Percentiles rank a stretch among this genome's conserved stretches.
These are phyloP conservation scores for Bacillus rossius DNA, from an alignment of 1,140 invertebrate genomes.

Conservation along the genomic window DNA sequence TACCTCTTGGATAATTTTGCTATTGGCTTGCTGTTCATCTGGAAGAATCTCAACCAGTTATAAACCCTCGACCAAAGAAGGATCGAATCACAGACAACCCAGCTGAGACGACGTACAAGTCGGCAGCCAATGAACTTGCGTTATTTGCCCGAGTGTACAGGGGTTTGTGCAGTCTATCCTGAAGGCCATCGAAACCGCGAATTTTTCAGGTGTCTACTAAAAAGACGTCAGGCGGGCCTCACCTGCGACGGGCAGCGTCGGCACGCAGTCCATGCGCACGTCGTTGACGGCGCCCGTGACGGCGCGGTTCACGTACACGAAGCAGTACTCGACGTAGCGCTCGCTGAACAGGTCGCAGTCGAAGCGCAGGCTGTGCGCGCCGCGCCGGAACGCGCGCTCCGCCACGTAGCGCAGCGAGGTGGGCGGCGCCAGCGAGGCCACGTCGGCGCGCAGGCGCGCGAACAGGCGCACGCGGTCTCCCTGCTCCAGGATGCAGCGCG, in stretches of 20 bases:
- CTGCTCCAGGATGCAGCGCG: slow-evolving; percentile 63
- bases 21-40: too few species aligned
- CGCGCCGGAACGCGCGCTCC: slow-evolving; percentile 54
- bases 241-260: slow-evolving; percentile 72
- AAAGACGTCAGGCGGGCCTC: too few species aligned
- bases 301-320: slow-evolving; percentile 76
- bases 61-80: too few species aligned
- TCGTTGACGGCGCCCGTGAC: slow-evolving; percentile 74
- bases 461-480: slow-evolving; percentile 70
- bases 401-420: slow-evolving; percentile 58
- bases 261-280: slow-evolving; percentile 72
- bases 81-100: too few species aligned
- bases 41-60: too few species aligned
- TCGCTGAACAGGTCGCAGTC: slow-evolving; percentile 77
- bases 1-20: too few species aligned
- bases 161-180: too few species aligned
- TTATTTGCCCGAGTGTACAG: too few species aligned
- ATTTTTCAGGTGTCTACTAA: too few species aligned
- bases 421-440: slow-evolving; percentile 50
- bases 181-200: too few species aligned
- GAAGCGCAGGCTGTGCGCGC: slow-evolving; percentile 67
- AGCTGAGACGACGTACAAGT: too few species aligned
- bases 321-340: slow-evolving; percentile 77
- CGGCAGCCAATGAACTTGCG: too few species aligned
- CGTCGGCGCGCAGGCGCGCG: slow-evolving; percentile 58